Conservation (phyloP, 2,113 vertebrate species). For the Leptocoma aspasia region DNA sequence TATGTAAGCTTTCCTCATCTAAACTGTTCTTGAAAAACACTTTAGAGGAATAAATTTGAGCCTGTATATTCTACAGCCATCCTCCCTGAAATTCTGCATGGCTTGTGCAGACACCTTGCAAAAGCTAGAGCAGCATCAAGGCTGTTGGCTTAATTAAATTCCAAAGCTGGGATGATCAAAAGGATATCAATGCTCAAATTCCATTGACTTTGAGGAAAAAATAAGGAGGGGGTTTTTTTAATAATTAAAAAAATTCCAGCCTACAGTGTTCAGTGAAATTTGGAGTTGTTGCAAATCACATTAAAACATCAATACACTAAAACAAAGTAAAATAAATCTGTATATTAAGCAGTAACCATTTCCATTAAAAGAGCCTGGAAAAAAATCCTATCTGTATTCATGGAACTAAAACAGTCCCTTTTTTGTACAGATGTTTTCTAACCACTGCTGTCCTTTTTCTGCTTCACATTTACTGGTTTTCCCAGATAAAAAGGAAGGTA, state of each 20-base stretch:
- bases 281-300: not conserved
- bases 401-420: not conserved
- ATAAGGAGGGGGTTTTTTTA: not conserved
- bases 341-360: not conserved
- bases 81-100: not conserved
- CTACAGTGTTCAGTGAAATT: not conserved
- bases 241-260: not conserved
- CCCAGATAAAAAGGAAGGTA: not conserved
- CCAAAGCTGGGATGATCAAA: not conserved
- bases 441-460: not conserved
- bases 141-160: not conserved
- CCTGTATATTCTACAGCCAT: not conserved
- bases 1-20: not conserved
- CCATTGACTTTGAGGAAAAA: not conserved
- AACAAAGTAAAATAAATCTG: not conserved
- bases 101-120: not conserved
- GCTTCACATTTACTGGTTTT: not conserved
- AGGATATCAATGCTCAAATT: not conserved
- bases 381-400: not conserved
- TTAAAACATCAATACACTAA: not conserved
- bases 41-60: not conserved
- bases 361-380: not conserved
- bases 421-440: not conserved
- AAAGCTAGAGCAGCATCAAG: not conserved
- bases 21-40: not conserved